These are phyloP conservation scores for Pogonognathellus flavescens DNA, from an alignment of 1,140 invertebrate genomes.

Conservation along the genomic window DNA sequence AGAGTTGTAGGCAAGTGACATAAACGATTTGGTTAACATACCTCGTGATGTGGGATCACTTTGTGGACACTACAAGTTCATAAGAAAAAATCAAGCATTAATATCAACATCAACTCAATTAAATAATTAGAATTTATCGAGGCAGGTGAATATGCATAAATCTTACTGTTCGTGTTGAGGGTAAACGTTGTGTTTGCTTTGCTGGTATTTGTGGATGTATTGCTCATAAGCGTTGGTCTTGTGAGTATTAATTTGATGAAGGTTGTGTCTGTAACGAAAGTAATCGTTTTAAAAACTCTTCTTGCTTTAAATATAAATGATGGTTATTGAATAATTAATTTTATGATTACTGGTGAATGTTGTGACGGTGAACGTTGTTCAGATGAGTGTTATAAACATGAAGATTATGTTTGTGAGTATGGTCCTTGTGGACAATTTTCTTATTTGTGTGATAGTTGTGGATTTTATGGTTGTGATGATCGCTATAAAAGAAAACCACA, in stretches of 20 bases:
- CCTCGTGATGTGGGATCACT: constrained; percentile 32
- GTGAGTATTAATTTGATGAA: constrained; percentile 13
- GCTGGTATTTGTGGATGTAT: constrained; percentile 28
- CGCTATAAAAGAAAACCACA: background rate
- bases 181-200: constrained; percentile 10
- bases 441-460: constrained; percentile 45
- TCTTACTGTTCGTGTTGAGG: constrained; percentile 20
- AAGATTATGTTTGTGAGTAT: constrained; percentile 46
- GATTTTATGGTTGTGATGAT: constrained; percentile 39
- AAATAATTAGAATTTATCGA: background rate
- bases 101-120: background rate
- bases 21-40: background rate
- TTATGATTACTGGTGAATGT: constrained; percentile 23
- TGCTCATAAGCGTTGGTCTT: constrained; percentile 24
- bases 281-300: too few species aligned
- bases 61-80: constrained; percentile 16
- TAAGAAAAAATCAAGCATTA: background rate
- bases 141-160: too few species aligned
- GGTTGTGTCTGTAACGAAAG: too few species aligned
- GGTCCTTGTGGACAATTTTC: constrained; percentile 42
- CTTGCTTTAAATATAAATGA: too few species aligned
- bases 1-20: background rate
- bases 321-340: too few species aligned
- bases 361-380: constrained; percentile 34
- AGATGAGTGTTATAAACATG: constrained; percentile 19